Evolutionary conservation across 2,888 invertebrate genomes (phyloP).

Genomic region (Chesias legatella): DNA sequence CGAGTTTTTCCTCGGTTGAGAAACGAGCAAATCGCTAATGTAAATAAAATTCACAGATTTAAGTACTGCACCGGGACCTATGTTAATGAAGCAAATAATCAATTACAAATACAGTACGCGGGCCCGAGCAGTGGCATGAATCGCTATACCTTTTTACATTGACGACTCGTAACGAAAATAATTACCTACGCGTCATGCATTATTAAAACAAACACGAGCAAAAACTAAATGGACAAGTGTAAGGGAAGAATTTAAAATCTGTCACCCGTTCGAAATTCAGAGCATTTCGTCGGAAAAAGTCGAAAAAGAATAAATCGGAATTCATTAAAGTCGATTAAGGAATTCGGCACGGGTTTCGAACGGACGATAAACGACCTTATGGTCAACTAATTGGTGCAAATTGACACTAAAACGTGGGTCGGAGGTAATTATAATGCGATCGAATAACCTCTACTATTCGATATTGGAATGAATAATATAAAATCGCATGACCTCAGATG

Average conservation of each 20-base stretch:
- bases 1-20: conserved; percentile 39
- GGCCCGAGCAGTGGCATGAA: conserved; percentile 47
- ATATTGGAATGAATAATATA: conserved; percentile 25
- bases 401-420: conserved; percentile 51
- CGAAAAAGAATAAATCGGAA: conserved; percentile 58
- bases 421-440: conserved; percentile 46
- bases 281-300: conserved; percentile 64
- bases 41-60: conserved; percentile 32
- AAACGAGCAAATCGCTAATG: conserved; percentile 37
- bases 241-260: conserved; percentile 78
- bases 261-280: conserved; percentile 74
- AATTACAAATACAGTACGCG: conserved; percentile 37
- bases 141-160: conserved; percentile 47
- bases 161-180: conserved; percentile 62
- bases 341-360: conserved; percentile 50
- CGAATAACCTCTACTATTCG: conserved; percentile 23
- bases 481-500: conserved; percentile 20
- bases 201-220: conserved; percentile 65
- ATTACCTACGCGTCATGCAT: conserved; percentile 72
- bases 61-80: conserved; percentile 24
- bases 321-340: conserved; percentile 68
- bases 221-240: conserved; percentile 68
- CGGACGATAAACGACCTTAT: conserved; percentile 48
- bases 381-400: conserved; percentile 55
- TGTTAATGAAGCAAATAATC: conserved; percentile 29